Conservation (phyloP, 1,140 invertebrate genomes). For the Neodiprion lecontei region DNA sequence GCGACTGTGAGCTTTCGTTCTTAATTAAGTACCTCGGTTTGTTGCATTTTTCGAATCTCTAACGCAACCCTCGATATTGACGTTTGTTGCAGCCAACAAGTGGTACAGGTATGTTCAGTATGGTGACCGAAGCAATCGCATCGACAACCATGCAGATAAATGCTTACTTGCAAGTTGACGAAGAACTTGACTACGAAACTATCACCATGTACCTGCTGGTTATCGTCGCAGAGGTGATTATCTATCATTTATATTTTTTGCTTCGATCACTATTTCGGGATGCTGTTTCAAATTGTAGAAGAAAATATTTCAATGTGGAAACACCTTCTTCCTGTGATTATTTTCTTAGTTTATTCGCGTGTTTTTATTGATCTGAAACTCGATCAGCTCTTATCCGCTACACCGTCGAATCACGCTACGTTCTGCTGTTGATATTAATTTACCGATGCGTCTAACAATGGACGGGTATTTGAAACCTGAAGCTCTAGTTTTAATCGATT, state of each 20-base stretch:
- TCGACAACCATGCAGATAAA: constrained; percentile 47
- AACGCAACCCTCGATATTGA: constrained; percentile 48
- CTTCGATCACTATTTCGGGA: too few species aligned
- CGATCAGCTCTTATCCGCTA: too few species aligned
- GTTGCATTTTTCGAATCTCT: constrained; percentile 35
- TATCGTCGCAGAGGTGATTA: constrained; percentile 28
- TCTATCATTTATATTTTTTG: too few species aligned
- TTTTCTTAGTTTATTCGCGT: too few species aligned
- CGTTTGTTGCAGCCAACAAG: constrained; percentile 38
- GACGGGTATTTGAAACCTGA: too few species aligned
- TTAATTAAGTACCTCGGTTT: background rate
- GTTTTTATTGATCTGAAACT: too few species aligned
- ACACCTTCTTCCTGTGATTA: too few species aligned
- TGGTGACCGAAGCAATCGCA: constrained; percentile 44
- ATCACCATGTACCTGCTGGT: constrained; percentile 32
- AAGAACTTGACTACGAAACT: constrained; percentile 33
- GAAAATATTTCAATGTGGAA: too few species aligned
- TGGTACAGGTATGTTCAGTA: constrained; percentile 47
- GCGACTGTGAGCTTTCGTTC: constrained; percentile 24
- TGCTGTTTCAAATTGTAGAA: too few species aligned
- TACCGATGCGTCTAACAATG: background rate
- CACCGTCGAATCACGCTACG: too few species aligned
- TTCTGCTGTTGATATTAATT: background rate
- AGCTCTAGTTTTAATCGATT: background rate
- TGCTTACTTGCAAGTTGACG: constrained; percentile 19